These are phyloP conservation scores for Syritta pipiens DNA, from an alignment of 2,888 invertebrate species.

Conservation along the genomic window DNA sequence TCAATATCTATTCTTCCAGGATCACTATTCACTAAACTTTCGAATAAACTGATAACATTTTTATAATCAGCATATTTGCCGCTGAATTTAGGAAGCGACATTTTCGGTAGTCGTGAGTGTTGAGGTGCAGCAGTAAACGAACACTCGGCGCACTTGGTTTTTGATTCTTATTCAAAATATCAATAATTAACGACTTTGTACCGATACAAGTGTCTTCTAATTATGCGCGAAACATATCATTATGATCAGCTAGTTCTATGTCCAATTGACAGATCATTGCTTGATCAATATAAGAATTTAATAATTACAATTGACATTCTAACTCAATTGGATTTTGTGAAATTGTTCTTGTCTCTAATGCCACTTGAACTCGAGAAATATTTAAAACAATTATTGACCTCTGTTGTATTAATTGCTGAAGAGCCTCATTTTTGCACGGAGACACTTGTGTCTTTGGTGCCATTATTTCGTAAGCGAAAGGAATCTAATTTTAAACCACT, in stretches of 20 bases:
- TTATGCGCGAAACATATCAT: neutral
- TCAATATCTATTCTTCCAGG: conserved; percentile 43
- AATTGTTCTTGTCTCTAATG: neutral
- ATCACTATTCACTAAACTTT: conserved; percentile 6
- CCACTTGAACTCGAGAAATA: neutral
- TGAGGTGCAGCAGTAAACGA: conserved; percentile 1
- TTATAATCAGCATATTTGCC: conserved; percentile 25
- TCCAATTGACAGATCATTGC: conserved; percentile 15
- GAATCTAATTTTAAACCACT: neutral
- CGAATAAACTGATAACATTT: conserved; percentile 19
- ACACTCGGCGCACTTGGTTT: conserved; percentile 10
- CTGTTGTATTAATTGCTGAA: neutral
- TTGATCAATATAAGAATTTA: conserved; percentile 9
- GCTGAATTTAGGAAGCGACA: conserved; percentile 17
- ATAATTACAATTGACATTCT: conserved; percentile 2
- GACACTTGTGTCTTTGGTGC: neutral
- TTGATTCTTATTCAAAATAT: conserved; percentile 1
- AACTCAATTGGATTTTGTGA: neutral
- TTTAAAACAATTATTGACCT: neutral
- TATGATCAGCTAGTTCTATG: conserved; percentile 12
- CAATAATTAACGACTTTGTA: neutral
- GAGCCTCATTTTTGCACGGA: neutral
- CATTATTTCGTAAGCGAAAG: neutral
- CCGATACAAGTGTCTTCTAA: neutral
- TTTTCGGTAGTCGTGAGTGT: conserved; percentile 20